Percentiles rank a stretch among this genome's conserved stretches.
Evolutionary conservation across 2,888 invertebrate genomes (phyloP).

Genomic region (Ceriagrion tenellum): DNA sequence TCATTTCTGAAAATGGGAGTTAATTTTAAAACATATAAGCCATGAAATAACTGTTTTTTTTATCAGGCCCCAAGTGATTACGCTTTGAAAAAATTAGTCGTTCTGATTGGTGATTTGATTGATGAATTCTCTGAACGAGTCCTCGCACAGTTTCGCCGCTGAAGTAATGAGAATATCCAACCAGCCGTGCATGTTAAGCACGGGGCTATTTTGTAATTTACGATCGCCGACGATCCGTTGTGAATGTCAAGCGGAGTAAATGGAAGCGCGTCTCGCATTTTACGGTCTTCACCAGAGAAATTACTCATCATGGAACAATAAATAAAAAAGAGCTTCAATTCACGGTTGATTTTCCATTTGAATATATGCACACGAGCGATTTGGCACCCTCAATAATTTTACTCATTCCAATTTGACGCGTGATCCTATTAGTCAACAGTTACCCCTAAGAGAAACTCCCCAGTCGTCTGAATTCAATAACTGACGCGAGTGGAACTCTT

Average conservation of each 20-base stretch:
- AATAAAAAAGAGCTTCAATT: background rate
- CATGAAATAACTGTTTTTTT: too few relatives aligned
- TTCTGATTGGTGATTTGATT: background rate
- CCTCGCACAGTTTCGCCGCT: background rate
- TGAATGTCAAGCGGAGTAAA: background rate
- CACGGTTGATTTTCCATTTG: too few relatives aligned
- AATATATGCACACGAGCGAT: too few relatives aligned
- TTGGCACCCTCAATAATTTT: too few relatives aligned
- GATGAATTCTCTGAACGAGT: background rate
- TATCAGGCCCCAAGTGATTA: background rate
- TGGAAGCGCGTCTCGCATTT: background rate
- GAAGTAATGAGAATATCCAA: background rate
- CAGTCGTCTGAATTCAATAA: too few relatives aligned
- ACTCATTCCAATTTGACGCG: too few relatives aligned
- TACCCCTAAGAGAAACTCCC: too few relatives aligned
- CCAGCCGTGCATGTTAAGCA: background rate
- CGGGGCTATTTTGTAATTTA: background rate
- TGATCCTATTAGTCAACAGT: too few relatives aligned
- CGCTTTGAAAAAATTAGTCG: background rate
- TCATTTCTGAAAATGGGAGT: too few relatives aligned
- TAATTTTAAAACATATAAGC: too few relatives aligned
- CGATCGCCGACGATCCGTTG: background rate
- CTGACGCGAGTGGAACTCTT: too few relatives aligned
- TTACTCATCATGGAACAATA: background rate
- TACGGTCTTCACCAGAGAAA: background rate